Conservation (phyloP, 2,888 invertebrate species). For the Glyphotaelius pellucidus region DNA sequence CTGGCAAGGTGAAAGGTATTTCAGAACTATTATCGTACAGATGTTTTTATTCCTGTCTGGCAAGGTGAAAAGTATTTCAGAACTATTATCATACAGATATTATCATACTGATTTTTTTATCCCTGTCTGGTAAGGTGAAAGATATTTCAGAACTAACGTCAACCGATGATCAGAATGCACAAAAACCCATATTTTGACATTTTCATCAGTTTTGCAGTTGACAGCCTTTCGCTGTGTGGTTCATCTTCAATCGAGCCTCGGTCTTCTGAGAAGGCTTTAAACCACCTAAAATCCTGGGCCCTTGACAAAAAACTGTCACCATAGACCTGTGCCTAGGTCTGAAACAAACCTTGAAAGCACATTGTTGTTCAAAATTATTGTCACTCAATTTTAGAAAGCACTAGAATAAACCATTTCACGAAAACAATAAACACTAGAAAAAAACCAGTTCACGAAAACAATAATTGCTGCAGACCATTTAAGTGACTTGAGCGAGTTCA, state of each 20-base stretch:
- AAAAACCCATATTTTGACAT: background rate
- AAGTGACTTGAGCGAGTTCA: background rate
- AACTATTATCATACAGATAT: too few relatives aligned
- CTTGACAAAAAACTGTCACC: background rate
- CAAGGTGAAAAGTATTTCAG: too few relatives aligned
- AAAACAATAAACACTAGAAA: conserved; percentile 6
- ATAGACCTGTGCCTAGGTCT: background rate
- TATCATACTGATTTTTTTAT: too few relatives aligned
- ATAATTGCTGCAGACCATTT: background rate
- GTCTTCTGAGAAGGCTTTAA: background rate
- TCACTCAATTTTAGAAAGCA: background rate
- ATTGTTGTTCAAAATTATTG: background rate
- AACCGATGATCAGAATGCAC: background rate
- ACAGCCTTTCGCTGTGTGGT: background rate
- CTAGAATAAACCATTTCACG: background rate
- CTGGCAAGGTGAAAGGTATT: too few relatives aligned
- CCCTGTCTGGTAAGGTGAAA: too few relatives aligned
- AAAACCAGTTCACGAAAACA: background rate
- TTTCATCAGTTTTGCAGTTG: background rate
- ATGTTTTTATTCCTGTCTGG: too few relatives aligned
- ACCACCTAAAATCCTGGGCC: background rate
- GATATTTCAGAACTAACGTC: background rate
- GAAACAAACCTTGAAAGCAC: background rate
- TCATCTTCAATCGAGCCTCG: background rate
- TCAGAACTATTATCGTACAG: too few relatives aligned